Base-by-base conservation (phyloP, 2,113 vertebrate species). In the Thamnaconus septentrionalis region DNA sequence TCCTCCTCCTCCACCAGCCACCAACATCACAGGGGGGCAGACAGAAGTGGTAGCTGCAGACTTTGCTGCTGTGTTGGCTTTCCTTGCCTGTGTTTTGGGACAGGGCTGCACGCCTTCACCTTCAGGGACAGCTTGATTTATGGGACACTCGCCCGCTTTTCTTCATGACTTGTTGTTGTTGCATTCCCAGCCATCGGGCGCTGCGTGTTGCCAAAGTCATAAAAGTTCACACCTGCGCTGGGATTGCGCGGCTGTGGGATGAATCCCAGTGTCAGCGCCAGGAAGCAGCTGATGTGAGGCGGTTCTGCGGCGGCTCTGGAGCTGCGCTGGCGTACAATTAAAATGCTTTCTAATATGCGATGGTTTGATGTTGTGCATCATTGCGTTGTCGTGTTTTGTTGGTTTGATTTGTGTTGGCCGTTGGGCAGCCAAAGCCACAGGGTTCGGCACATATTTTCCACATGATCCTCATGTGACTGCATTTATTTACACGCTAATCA, bases 101-200 rank as follows among this genome's bases (percentile, higher is more conserved):
- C 45, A 41, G 73, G 75, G 76, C 72, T 75, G 69, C 70, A 63
- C 75, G 80, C 71, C 64, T 75, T 73, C n/a, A 64, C 71, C 84
- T 82, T 78, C 78, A 73, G 83, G 66, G 77, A 12, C 49, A 65
- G 66, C 7, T 49, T 88, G 87, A 89, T 91, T 92, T 90, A 90
- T 82, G 75, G 81, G 81, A 80, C 65, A 66, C 73, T 65, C 80
- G 82, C 76, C 80, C 78, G 83, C 87, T 90, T 88, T 90, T 88
- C 86, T 86, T 88, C 91, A 85, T 75, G 87, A 92, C 88, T 87
- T 76, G 81, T 91, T 85, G 18, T 86, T 90, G 90, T 91, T 82
- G 83, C 87, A 91, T 91, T 91, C 85, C 86, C 62, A 63, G 78
- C 75, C 73, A 82, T 86, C 43, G 18, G 75, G 72, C 66, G 72